Evolutionary conservation across 2,797 vertebrate genomes (phyloP).

Genomic region (Pogonophryne albipinna): DNA sequence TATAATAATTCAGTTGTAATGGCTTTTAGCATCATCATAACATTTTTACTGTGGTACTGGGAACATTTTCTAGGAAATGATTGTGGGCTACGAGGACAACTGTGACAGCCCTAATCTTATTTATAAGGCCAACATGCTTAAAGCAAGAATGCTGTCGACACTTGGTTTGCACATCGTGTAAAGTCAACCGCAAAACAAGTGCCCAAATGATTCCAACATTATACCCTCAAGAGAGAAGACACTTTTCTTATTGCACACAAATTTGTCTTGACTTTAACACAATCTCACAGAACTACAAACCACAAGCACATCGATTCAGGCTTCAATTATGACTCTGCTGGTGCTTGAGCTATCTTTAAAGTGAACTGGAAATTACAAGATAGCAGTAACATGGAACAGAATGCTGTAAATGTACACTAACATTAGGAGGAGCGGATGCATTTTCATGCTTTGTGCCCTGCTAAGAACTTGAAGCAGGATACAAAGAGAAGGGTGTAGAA

Average conservation of each 20-base stretch:
- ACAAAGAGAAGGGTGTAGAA: neutral
- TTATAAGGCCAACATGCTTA: slow-evolving; percentile 7
- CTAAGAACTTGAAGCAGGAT: neutral
- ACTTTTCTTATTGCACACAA: neutral
- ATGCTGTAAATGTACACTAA: neutral
- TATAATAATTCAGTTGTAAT: too few relatives aligned
- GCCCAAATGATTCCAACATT: neutral
- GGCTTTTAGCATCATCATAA: too few relatives aligned
- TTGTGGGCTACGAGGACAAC: too few relatives aligned
- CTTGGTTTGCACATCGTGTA: neutral
- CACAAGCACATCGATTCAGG: neutral
- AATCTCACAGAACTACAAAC: slow-evolving; percentile 13
- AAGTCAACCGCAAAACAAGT: slow-evolving; percentile 10
- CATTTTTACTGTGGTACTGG: too few relatives aligned
- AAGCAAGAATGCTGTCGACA: neutral
- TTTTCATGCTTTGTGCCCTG: neutral
- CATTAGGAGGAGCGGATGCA: slow-evolving; percentile 13
- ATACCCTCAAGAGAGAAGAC: neutral
- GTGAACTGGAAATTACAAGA: neutral
- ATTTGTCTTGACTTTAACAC: neutral
- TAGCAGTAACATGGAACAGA: neutral
- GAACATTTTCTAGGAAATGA: too few relatives aligned
- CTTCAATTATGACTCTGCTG: neutral
- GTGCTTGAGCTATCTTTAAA: neutral
- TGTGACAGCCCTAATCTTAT: too few relatives aligned